phyloP scores from a whole-genome alignment of 2,113 vertebrate species.

The Collichthys lucidus region DNA sequence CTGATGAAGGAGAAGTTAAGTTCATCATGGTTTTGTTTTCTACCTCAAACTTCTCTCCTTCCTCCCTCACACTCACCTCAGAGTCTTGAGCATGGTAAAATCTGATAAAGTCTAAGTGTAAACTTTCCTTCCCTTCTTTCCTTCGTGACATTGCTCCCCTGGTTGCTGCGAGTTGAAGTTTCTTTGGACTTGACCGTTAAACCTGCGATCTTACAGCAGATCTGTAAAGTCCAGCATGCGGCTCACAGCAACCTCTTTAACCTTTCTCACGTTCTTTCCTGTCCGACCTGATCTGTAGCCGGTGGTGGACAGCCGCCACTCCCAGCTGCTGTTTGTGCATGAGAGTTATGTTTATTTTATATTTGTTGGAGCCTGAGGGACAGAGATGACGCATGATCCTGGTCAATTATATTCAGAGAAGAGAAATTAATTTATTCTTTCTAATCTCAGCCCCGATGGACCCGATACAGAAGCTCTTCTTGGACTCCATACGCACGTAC shows the following conservation, averaged over 20 bases:
- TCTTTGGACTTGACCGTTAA: constrained; percentile 9
- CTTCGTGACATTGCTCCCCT: constrained; percentile 21
- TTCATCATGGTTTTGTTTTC: neutral
- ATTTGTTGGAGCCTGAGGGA: neutral
- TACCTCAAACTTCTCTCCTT: neutral
- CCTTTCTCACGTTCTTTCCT: constrained; percentile 18
- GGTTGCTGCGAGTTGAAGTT: constrained; percentile 38
- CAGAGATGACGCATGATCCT: constrained; percentile 23
- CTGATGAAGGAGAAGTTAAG: constrained; percentile 5
- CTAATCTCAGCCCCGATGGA: constrained; percentile 84
- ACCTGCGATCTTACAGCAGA: neutral
- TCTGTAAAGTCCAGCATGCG: constrained; percentile 25
- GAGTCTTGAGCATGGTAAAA: constrained; percentile 15
- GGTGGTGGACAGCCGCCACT: neutral
- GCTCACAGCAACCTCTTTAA: constrained; percentile 34
- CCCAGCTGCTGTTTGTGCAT: constrained; percentile 53
- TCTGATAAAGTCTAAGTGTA: constrained; percentile 23
- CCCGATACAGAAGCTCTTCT: constrained; percentile 93
- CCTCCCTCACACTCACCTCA: neutral
- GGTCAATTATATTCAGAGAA: neutral
- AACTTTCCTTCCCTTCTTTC: constrained; percentile 18
- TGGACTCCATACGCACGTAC: constrained; percentile 94
- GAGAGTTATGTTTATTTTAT: constrained; percentile 31
- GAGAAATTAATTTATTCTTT: neutral
- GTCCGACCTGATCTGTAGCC: constrained; percentile 32